Evolutionary conservation across 1,140 invertebrate species (phyloP).

Genomic region (Bombus waltoni): DNA sequence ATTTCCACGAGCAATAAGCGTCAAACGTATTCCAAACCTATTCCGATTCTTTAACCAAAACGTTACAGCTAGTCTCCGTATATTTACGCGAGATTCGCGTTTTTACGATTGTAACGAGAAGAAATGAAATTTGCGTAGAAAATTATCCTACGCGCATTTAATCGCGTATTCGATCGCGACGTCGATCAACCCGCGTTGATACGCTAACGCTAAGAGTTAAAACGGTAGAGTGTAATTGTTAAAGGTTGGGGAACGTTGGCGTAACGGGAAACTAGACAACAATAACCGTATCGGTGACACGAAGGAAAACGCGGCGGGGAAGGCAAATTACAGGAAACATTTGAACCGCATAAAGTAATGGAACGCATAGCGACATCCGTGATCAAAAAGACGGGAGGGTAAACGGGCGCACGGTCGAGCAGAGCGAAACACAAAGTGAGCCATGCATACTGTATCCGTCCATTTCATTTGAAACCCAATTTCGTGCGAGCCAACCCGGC

Average conservation of each 20-base stretch:
- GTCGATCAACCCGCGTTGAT: no score
- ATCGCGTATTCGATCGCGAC: no score
- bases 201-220: no score
- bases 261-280: neutral
- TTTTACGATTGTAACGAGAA: no score
- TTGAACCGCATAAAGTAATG: slow-evolving; percentile 14
- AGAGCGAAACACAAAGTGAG: slow-evolving; percentile 30
- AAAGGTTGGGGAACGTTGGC: neutral
- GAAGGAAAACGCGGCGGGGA: neutral
- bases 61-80: no score
- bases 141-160: no score
- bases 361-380: slow-evolving; percentile 11
- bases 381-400: slow-evolving; percentile 15
- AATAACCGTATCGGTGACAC: slow-evolving; percentile 17
- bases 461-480: slow-evolving; percentile 62
- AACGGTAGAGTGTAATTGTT: neutral
- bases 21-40: no score
- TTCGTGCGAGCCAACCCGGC: slow-evolving; percentile 35
- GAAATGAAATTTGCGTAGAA: no score
- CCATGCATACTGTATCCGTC: slow-evolving; percentile 37
- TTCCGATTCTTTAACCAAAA: no score
- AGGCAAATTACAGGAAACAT: slow-evolving; percentile 22
- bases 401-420: neutral
- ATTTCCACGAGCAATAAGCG: no score
- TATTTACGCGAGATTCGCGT: no score